Conservation (phyloP, 2,888 invertebrate genomes). For the Campoletis raptor region DNA sequence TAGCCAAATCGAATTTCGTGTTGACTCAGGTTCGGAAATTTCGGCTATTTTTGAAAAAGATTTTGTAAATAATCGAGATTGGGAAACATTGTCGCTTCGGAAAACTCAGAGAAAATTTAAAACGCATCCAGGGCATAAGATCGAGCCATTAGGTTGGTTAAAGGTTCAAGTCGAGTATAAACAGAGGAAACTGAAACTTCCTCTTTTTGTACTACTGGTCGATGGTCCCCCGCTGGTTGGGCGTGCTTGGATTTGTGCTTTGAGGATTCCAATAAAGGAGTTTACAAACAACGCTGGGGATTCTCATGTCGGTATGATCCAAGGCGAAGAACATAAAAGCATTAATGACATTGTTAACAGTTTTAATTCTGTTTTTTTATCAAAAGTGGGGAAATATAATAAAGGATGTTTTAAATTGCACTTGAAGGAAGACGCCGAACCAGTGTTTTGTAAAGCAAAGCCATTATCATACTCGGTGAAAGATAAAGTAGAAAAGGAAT, state of each 20-base stretch:
- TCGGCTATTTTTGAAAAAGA: no score
- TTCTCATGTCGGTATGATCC: conserved; percentile 5
- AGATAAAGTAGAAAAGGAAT: conserved; percentile 64
- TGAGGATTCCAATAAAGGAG: background rate
- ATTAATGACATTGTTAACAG: conserved; percentile 26
- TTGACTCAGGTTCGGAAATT: no score
- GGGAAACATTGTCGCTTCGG: background rate
- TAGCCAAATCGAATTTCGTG: no score
- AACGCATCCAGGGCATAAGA: conserved; percentile 16
- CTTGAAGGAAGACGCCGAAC: conserved; percentile 60
- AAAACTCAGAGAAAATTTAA: conserved; percentile 8
- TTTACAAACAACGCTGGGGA: background rate
- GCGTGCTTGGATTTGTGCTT: conserved; percentile 13
- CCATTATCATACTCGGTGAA: conserved; percentile 65
- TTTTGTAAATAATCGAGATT: background rate
- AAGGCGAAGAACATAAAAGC: background rate
- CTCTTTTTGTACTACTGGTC: background rate
- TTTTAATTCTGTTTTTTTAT: conserved; percentile 42
- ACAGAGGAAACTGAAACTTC: background rate
- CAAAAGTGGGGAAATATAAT: conserved; percentile 22
- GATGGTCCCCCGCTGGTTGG: conserved; percentile 21
- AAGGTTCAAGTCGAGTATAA: background rate
- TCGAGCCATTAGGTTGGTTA: conserved; percentile 7
- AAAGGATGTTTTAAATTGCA: conserved; percentile 58
- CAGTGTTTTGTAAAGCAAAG: conserved; percentile 64